Evolutionary conservation across 2,797 vertebrate species (phyloP).

Genomic region (Oreonectes daqikongensis): DNA sequence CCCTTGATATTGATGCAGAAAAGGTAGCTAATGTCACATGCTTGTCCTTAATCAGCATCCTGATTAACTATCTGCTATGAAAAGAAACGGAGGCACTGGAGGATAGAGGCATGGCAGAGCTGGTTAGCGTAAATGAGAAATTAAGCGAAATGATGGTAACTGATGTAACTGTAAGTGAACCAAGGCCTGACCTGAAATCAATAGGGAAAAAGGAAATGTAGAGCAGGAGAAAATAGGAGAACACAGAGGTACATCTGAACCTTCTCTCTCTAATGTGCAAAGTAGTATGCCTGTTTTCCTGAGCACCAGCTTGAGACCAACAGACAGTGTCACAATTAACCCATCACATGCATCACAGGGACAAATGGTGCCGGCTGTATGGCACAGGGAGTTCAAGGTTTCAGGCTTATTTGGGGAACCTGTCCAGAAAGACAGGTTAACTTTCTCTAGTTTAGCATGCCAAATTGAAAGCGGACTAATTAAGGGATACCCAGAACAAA

Average conservation of each 20-base stretch:
- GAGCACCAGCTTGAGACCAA: background rate
- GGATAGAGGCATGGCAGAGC: background rate
- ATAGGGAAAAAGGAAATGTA: background rate
- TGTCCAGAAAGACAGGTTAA: background rate
- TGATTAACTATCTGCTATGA: background rate
- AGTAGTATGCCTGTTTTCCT: background rate
- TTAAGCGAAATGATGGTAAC: background rate
- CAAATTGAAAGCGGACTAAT: background rate
- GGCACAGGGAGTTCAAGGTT: slow-evolving; percentile 1
- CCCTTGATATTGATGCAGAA: background rate
- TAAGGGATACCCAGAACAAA: no score
- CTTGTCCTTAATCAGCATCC: background rate
- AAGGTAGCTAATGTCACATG: background rate
- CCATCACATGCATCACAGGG: background rate
- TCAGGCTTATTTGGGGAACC: slow-evolving; percentile 8
- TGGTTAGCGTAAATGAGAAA: background rate
- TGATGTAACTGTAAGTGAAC: background rate
- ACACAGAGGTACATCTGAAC: background rate
- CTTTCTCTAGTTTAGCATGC: background rate
- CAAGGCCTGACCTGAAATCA: background rate
- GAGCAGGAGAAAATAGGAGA: background rate
- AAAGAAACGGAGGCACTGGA: background rate
- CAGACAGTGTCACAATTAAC: background rate
- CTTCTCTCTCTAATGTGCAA: background rate
- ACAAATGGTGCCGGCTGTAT: background rate